Evolutionary conservation across 2,113 vertebrate species (phyloP), one percentile per base, ranked within the genome.

Genomic region (Acrocephalus arundinaceus): DNA sequence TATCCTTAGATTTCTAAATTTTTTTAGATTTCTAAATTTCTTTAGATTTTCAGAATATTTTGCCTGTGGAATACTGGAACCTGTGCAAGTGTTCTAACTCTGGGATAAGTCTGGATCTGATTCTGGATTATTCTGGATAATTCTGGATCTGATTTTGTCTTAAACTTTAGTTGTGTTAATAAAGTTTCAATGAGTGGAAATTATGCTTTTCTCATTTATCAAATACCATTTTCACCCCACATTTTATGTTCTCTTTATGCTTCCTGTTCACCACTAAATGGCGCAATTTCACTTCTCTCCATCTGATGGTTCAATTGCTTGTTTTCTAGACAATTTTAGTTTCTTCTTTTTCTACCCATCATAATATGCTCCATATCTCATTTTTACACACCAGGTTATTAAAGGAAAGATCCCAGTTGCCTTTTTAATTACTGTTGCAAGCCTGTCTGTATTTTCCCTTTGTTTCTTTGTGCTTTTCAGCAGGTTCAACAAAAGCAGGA

Each of bases 81-180:
- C 11, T 35, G 9, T 24, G 25, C 33, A 21, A 1, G 0, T 0
- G 0, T 37, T 35, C 14, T 45, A 65, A 30, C 19, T 68, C 28
- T 4, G 33, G 13, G 31, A 2, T 57, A 45, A 68, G 7, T 43
- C 45, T 58, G 19, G n/a, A 31, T 71, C 70, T 63, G 35, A 45
- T n/a, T 77, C 16, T 30, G 6, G 0, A 51, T 51, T 24, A 49
- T 25, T 49, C 48, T 49, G 13, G 31, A 2, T 57, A 45, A 68
- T 7, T 43, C 45, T 58, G 19, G n/a, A 31, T 71, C 66, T 63
- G 35, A 45, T 66, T 82, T 82, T 82, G 25, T 63, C 33, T 88
- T 87, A 59, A 91, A 71, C 10, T 62, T 85, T 7, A 52, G n/a
- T 55, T 45, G 19, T 37, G 19, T 46, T 87, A 58, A 46, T 59